Evolutionary conservation across 35 echinoderm and acorn worm genomes (phyloP).

Genomic region (Diadema setosum): DNA sequence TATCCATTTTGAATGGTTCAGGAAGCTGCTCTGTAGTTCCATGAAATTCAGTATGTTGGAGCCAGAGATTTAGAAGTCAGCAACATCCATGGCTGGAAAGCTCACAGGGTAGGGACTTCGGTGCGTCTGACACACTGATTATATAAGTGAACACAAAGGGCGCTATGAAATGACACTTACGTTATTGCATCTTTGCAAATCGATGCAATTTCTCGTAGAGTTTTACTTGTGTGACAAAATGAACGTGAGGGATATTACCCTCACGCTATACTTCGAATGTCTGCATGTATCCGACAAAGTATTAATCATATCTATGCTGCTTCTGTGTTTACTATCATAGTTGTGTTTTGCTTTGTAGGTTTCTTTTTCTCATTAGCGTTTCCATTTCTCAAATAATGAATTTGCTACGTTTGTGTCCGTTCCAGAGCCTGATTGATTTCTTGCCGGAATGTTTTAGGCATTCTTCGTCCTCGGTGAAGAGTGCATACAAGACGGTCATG

Average conservation of each 20-base stretch:
- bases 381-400: not conserved
- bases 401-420: not conserved
- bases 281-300: not conserved
- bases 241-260: not conserved
- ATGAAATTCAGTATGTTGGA: no score
- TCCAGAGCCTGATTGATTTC: not conserved
- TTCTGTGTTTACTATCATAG: not conserved
- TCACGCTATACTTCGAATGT: not conserved
- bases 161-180: no score
- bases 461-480: not conserved
- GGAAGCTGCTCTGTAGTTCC: no score
- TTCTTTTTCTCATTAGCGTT: not conserved
- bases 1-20: not conserved
- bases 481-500: not conserved
- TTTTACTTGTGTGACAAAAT: no score
- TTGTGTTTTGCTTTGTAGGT: not conserved
- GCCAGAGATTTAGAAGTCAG: no score
- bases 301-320: not conserved
- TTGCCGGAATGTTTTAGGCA: not conserved
- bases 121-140: no score
- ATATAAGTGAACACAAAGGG: no score
- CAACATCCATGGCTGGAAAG: no score
- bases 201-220: no score
- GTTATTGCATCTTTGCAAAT: no score
- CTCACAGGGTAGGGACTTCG: no score